Percentiles rank a stretch among this genome's conserved stretches.
phyloP scores from a whole-genome alignment of 2,888 invertebrate species.

The Oeneis ivallda region DNA sequence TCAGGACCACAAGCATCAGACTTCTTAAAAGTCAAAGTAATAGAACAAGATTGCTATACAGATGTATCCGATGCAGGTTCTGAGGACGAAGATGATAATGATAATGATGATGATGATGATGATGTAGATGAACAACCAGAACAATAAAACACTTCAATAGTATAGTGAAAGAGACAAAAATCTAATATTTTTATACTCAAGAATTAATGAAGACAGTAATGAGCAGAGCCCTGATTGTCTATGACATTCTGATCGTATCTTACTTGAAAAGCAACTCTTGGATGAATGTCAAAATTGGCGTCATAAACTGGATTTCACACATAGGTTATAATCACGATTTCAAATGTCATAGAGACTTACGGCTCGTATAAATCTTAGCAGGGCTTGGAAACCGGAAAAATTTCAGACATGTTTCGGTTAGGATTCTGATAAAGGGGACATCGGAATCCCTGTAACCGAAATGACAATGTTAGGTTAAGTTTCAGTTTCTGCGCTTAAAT shows the following conservation, averaged over 20 bases:
- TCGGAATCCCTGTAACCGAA: too few relatives aligned
- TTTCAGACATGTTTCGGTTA: too few relatives aligned
- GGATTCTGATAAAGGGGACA: too few relatives aligned
- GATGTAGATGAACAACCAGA: slow-evolving; percentile 22
- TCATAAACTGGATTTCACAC: neutral
- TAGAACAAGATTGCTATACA: slow-evolving; percentile 72
- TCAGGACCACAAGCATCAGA: slow-evolving; percentile 65
- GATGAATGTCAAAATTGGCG: neutral
- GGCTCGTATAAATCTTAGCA: neutral
- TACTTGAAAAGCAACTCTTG: neutral
- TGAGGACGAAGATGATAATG: slow-evolving; percentile 60
- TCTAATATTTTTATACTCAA: neutral
- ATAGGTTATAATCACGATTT: neutral
- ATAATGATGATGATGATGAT: neutral
- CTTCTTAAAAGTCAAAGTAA: slow-evolving; percentile 66
- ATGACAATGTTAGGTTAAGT: too few relatives aligned
- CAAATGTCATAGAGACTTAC: neutral
- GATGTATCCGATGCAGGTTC: slow-evolving; percentile 76
- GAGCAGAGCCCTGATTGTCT: neutral
- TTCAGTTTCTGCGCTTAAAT: too few relatives aligned
- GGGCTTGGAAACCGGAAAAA: too few relatives aligned
- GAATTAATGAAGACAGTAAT: neutral
- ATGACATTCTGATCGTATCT: neutral
- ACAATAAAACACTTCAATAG: slow-evolving; percentile 20
- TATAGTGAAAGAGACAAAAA: neutral